Base-by-base conservation (phyloP, 2,797 vertebrate species). In the Lemur catta region DNA sequence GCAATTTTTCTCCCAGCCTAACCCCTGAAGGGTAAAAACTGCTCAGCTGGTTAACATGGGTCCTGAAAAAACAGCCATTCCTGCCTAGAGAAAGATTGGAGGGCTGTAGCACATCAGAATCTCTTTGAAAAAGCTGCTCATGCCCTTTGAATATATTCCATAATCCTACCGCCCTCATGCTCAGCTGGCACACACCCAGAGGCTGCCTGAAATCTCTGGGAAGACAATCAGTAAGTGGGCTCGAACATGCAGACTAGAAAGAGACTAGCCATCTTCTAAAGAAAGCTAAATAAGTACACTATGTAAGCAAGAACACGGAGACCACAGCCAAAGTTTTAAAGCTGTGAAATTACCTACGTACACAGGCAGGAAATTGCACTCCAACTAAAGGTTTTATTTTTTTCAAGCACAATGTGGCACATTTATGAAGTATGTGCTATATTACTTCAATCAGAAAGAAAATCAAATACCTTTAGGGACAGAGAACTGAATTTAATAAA, bases 381-480 rank as follows among this genome's bases (percentile, higher is more conserved):
- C 11, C 57, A 84, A 79, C 50, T 43, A 89, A 95, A 91, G 67
- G 41, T 18, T 89, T 15, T 94, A n/a, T 6, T 52, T 43, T 59
- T 84, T 88, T 86, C 92, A 94, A 95, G 41, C n/a, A 92, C 59
- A 93, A 30, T 38, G 7, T 38, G 61, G 55, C 43, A 59, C 24
- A 76, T 75, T 50, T 91, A 78, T 41, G 41, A 41, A 61, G 33
- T 61, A 71, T 33, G 50, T 0, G 71, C 18, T 46, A 26, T 13
- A 80, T 30, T 96, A 74, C 50, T 65, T 93, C 33, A 90, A 72
- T 84, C 57, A 74, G 57, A 96, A 92, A 76, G 84, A 80, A 91
- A 94, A 97, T 38, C 55, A 88, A 94, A 87, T 52, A 84, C 30
- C 63, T 84, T 84, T 76, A 74, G 52, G 41, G 35, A 69, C 15